Base-by-base conservation (phyloP, 2,888 invertebrate species). In the Thereva nobilitata region DNA sequence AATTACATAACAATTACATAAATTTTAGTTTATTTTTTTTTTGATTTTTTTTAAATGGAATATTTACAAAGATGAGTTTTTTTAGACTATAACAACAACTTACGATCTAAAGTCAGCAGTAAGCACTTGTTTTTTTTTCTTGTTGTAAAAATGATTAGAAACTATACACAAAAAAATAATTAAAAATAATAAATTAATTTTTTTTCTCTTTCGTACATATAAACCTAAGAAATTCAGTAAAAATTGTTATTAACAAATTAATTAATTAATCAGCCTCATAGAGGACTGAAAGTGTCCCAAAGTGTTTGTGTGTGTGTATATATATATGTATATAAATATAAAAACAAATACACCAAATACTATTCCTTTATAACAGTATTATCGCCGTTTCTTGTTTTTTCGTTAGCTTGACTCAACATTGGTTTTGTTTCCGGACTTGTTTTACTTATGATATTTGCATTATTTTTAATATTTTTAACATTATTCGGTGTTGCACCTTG, bases 381-480 rank as follows among this genome's bases (percentile, higher is more conserved):
- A 56, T 67, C 63, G 9, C 66, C 63, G 35, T 37, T 50, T 23
- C 50, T 61, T 8, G 61, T 5, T 9, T 50, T 61, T n/a, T 57
- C 67, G 35, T 53, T 52, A n/a, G 34, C 40, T 53, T 53, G 37
- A 4, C 40, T 34, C 56, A 68, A 47, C 55, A 70, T 68, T 10
- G 67, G 67, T 65, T 67, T 67, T 12, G 47, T 68, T 67, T 68
- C 70, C 4, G 64, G n/a, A 23, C 8, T 34, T 37, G 53, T 6
- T 8, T 47, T 54, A 52, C 38, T 53, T 45, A 37, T 59, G 8
- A 10, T 45, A 50, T 56, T 56, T 45, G 53, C 45, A 66, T 68
- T 67, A 56, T 61, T 67, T 56, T 70, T 70, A 23, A 70, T 56
- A 42, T 69, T 70, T 65, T 57, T 68, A 35, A 70, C 67, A 50